Conservation (phyloP, 2,888 invertebrate species). For the Hyalella azteca region DNA sequence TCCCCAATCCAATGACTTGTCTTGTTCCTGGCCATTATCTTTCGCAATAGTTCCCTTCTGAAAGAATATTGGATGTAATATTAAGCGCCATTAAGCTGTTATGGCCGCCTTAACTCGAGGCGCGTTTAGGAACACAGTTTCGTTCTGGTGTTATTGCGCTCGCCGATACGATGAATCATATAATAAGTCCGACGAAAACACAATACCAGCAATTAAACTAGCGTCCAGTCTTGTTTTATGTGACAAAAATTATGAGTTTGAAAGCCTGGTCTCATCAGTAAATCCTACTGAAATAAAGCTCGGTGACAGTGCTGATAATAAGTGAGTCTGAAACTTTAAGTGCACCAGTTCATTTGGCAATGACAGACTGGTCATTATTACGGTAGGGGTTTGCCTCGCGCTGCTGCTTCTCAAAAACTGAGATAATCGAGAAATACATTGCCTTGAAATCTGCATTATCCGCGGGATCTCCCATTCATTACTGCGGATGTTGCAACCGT, state of each 20-base stretch:
- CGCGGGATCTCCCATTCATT: neutral
- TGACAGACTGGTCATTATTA: neutral
- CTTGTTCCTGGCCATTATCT: conserved; percentile 34
- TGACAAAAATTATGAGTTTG: conserved; percentile 1
- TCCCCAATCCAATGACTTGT: conserved; percentile 35
- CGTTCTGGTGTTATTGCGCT: conserved; percentile 11
- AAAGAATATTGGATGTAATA: conserved; percentile 36
- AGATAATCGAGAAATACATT: neutral
- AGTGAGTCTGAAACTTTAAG: neutral
- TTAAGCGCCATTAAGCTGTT: conserved; percentile 33
- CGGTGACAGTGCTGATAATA: neutral
- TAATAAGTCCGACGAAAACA: conserved; percentile 1
- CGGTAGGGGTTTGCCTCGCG: neutral
- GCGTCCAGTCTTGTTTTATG: neutral
- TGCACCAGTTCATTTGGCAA: neutral
- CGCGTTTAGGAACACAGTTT: conserved; percentile 31
- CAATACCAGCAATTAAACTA: conserved; percentile 18
- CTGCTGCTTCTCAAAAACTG: neutral
- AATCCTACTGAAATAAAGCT: neutral
- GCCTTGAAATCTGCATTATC: neutral
- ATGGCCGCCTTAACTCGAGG: conserved; percentile 25
- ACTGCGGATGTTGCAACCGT: neutral
- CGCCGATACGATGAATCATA: conserved; percentile 8
- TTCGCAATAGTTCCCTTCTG: conserved; percentile 21
- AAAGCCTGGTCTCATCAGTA: neutral